Base-by-base conservation (phyloP, 2,888 invertebrate genomes). In the Uloborus plumipes region DNA sequence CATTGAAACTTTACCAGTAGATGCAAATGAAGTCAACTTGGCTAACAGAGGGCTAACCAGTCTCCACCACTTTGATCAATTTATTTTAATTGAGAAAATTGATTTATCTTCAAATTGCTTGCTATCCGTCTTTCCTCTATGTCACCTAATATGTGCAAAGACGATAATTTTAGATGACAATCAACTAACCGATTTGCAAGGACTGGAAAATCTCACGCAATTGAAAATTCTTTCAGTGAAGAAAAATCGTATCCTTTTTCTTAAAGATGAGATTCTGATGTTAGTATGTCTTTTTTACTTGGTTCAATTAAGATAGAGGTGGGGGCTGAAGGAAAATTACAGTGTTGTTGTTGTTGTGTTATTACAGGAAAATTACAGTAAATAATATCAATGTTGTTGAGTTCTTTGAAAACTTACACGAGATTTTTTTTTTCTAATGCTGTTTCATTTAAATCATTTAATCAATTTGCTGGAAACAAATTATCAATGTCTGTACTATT, bases 231-330 rank as follows among this genome's bases (percentile, higher is more conserved):
- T 86, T n/a, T 84, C 84, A 16, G 22, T 85, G 15, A 76, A 73
- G n/a, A 80, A 76, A 53, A 86, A 86, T 55, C 72, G 86, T 86
- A 84, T 84, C 84, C 84, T 82, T 84, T n/a, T 81, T 62, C 39
- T 16, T 15, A 39, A 59, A 18, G n/a, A 59, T 20, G 7, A 55
- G 39, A 39, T 39, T 39, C 11, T 39, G 39, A 6, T 39, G 39
- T 39, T 39, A 9, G 7, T 39, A 6, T 11, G 3, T 39, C 9
- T 39, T 39, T 9, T 39, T 26, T 26, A 26, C 26, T 26, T 39
- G 9, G 39, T 39, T 39, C 39, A 6, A 9, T 39, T 39, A 9
- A 39, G 39, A 1, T 39, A 1, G 7, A 9, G 39, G 11, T 39
- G 39, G 1, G n/a, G n/a, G n/a, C n/a, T n/a, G n/a, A 6, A 39